A percentile compares a stretch with the other conserved stretches of the same genome.
Conservation (phyloP, 2,113 vertebrate genomes). For the Microtus ochrogaster region DNA sequence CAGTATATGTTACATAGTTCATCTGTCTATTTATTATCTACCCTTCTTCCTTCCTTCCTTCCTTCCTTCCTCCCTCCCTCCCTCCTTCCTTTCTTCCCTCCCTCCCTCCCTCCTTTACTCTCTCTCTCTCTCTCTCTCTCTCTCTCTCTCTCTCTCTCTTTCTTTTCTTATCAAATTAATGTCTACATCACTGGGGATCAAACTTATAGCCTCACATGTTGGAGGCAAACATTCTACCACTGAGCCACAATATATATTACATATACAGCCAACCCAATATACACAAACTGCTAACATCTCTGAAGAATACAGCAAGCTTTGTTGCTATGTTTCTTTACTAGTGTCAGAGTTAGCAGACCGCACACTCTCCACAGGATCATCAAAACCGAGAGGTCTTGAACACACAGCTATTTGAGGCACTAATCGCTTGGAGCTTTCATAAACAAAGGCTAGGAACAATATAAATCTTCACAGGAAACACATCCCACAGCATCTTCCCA, state of each 20-base stretch:
- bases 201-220: neutral
- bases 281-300: neutral
- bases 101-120: too few species aligned
- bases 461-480: neutral
- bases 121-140: too few species aligned
- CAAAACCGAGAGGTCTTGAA: neutral
- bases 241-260: neutral
- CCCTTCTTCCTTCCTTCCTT: neutral
- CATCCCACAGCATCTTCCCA: neutral
- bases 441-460: constrained; percentile 32
- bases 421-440: neutral
- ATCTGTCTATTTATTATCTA: neutral
- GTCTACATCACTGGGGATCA: neutral
- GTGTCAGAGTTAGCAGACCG: constrained; percentile 21
- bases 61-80: neutral
- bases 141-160: too few species aligned
- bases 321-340: constrained; percentile 8
- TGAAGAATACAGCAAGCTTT: neutral
- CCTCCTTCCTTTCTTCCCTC: neutral
- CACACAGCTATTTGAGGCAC: neutral
- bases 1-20: neutral
- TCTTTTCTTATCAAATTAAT: neutral
- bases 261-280: neutral
- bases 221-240: neutral
- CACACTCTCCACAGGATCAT: neutral